phyloP scores from a whole-genome alignment of 2,797 vertebrate species.

The Argya squamiceps region DNA sequence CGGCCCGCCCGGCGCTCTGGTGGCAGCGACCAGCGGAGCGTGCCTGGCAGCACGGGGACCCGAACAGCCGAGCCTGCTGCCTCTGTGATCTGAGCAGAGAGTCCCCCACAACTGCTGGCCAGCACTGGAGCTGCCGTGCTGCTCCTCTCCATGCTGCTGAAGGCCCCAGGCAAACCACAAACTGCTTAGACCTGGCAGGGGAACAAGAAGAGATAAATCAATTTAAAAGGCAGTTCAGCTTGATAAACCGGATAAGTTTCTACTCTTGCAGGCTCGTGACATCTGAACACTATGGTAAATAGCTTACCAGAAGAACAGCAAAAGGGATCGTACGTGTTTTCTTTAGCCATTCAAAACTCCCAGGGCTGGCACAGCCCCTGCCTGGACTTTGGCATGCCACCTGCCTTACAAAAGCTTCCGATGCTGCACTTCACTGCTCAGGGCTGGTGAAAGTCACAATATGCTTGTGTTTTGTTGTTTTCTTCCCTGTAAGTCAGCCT shows the following conservation, averaged over 20 bases:
- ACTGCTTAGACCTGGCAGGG: background rate
- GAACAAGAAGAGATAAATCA: background rate
- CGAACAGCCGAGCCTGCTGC: background rate
- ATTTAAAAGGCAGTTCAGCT: conserved; percentile 18
- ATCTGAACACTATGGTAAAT: background rate
- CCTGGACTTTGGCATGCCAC: background rate
- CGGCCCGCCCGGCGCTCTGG: background rate
- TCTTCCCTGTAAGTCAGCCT: background rate
- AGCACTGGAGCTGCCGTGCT: background rate
- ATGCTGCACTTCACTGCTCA: background rate
- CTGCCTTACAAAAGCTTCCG: background rate
- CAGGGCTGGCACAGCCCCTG: rapidly evolving
- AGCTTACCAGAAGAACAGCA: background rate
- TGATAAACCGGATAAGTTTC: conserved; percentile 10
- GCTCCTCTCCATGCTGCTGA: background rate
- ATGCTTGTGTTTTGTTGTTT: background rate
- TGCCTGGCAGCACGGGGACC: background rate
- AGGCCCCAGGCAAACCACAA: background rate
- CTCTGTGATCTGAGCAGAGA: rapidly evolving
- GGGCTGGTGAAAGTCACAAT: background rate
- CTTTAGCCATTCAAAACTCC: background rate
- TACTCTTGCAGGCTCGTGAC: background rate
- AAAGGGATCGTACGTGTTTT: background rate
- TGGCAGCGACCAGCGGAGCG: background rate
- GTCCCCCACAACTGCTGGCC: background rate